Conservation (phyloP, 2,797 vertebrate genomes). For the Malurus leucopterus region DNA sequence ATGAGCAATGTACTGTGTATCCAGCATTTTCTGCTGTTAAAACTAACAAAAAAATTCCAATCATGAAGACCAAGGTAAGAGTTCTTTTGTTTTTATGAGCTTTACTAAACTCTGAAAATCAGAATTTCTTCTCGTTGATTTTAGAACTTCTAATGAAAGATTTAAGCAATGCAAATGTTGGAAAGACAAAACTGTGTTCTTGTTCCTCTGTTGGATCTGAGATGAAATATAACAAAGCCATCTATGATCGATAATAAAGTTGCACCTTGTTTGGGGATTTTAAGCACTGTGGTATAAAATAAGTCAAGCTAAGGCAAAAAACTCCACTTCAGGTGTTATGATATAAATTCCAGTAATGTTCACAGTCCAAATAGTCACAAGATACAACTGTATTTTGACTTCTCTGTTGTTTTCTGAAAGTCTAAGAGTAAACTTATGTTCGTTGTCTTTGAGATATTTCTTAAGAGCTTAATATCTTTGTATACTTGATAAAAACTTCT, state of each 20-base stretch:
- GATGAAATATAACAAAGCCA: neutral
- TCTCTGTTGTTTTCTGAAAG: neutral
- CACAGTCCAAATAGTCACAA: neutral
- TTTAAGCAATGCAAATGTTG: neutral
- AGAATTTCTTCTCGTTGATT: neutral
- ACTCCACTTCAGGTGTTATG: rapidly evolving
- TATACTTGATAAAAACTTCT: neutral
- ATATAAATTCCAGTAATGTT: neutral
- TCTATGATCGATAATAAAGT: neutral
- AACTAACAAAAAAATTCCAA: neutral
- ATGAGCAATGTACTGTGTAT: neutral
- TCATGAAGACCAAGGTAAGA: constrained; percentile 62
- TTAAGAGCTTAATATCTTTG: neutral
- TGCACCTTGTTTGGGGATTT: neutral
- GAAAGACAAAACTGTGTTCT: neutral
- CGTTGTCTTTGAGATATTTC: neutral
- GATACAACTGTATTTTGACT: neutral
- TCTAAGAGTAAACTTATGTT: neutral
- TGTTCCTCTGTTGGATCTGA: neutral
- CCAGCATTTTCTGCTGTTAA: constrained; percentile 6
- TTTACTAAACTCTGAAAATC: neutral
- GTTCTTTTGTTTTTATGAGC: neutral
- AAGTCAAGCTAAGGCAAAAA: neutral
- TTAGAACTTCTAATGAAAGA: neutral
- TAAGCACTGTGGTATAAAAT: neutral